phyloP scores from a whole-genome alignment of 2,888 invertebrate genomes.

The Magallana nippona region DNA sequence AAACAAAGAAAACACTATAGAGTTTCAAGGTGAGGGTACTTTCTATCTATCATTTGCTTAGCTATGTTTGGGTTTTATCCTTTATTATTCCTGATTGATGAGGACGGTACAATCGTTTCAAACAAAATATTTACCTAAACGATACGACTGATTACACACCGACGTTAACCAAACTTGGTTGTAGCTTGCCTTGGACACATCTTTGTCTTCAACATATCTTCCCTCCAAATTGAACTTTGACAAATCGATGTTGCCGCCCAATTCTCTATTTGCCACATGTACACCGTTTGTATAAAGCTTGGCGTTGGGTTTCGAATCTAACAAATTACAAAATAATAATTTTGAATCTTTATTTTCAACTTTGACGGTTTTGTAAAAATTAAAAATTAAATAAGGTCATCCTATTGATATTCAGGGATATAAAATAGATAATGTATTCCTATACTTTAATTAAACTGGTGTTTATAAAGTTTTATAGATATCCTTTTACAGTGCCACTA shows the following conservation, averaged over 20 bases:
- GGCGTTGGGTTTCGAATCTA: neutral
- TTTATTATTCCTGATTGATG: too few species aligned
- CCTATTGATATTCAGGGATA: too few species aligned
- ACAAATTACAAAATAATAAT: neutral
- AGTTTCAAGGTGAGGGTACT: too few species aligned
- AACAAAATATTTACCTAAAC: neutral
- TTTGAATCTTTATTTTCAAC: neutral
- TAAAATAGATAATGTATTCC: too few species aligned
- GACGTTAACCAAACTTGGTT: neutral
- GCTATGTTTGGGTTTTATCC: too few species aligned
- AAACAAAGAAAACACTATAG: too few species aligned
- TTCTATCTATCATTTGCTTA: too few species aligned
- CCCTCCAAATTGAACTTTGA: neutral
- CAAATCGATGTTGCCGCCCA: neutral
- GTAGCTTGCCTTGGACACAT: neutral
- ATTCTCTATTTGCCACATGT: neutral
- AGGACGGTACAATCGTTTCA: neutral
- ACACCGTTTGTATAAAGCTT: neutral
- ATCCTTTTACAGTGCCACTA: too few species aligned
- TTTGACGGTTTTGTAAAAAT: neutral
- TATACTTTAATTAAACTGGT: too few species aligned
- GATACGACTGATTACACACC: neutral
- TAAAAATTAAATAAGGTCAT: neutral
- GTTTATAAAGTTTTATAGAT: too few species aligned
- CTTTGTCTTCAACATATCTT: constrained; percentile 11